phyloP scores from a whole-genome alignment of 2,888 invertebrate species.

The Drosophila monieri region DNA sequence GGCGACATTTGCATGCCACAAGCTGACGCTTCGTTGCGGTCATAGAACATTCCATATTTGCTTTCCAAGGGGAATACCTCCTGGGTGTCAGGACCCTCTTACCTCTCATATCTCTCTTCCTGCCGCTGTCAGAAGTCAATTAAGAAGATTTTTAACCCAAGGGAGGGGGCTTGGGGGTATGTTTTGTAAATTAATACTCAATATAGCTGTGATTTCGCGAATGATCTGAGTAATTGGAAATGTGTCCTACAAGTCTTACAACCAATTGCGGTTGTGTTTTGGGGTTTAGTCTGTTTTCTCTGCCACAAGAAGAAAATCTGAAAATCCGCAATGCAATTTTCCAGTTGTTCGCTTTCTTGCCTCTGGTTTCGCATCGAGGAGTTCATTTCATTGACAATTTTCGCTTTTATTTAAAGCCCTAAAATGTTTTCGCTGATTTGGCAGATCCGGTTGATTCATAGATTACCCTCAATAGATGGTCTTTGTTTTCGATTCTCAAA shows the following conservation, averaged over 20 bases:
- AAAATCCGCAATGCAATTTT: constrained; percentile 66
- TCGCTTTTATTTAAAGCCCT: constrained; percentile 25
- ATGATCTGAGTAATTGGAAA: constrained; percentile 15
- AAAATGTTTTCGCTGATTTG: constrained; percentile 36
- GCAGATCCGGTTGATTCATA: constrained; percentile 37
- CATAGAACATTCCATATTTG: constrained; percentile 31
- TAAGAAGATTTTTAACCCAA: constrained; percentile 24
- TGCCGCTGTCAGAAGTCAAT: constrained; percentile 38
- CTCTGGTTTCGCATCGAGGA: constrained; percentile 16
- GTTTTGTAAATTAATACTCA: background rate
- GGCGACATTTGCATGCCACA: constrained; percentile 47
- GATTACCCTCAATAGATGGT: constrained; percentile 20
- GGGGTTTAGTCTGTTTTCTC: background rate
- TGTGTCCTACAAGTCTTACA: background rate
- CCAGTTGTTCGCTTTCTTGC: constrained; percentile 57
- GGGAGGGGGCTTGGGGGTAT: background rate
- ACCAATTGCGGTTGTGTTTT: constrained; percentile 7
- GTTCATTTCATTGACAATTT: constrained; percentile 22
- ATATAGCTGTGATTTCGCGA: background rate
- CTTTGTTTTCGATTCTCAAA: constrained; percentile 8
- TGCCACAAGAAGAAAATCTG: constrained; percentile 9
- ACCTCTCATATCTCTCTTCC: background rate
- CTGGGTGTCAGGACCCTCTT: background rate
- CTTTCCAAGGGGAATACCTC: constrained; percentile 8
- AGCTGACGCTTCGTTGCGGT: constrained; percentile 48